These are phyloP conservation scores for Gambusia yucatana DNA, from an alignment of 2,797 vertebrate species.

Conservation along the genomic window DNA sequence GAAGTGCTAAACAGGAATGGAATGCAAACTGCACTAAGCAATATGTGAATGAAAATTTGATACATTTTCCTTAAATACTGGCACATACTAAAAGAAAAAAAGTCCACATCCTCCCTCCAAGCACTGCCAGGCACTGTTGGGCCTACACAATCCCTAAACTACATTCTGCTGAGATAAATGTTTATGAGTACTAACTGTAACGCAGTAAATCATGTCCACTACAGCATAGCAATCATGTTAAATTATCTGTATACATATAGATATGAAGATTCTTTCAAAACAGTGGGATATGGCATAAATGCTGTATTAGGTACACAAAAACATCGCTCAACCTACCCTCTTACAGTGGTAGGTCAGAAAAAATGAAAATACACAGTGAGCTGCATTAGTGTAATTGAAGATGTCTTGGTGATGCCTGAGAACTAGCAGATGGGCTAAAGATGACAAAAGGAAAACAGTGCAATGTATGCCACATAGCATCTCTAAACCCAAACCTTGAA, in stretches of 20 bases:
- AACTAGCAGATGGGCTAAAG: background rate
- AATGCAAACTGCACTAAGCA: background rate
- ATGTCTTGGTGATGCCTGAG: background rate
- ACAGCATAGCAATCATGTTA: conserved; percentile 8
- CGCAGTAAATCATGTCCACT: conserved; percentile 37
- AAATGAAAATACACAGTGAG: background rate
- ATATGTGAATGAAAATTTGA: background rate
- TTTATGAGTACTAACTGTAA: conserved; percentile 13
- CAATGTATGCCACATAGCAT: background rate
- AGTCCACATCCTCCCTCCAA: background rate
- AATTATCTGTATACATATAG: background rate
- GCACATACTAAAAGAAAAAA: background rate
- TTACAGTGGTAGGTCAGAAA: background rate
- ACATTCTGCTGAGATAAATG: conserved; percentile 27
- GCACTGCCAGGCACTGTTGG: conserved; percentile 64
- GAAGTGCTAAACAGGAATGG: conserved; percentile 32
- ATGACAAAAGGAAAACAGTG: background rate
- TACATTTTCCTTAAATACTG: background rate
- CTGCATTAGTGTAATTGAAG: background rate
- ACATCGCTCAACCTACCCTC: background rate
- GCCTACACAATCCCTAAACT: conserved; percentile 24
- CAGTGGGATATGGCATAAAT: background rate
- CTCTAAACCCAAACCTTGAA: background rate
- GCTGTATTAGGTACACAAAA: background rate
- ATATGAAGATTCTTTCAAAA: background rate